phyloP scores from a whole-genome alignment of 2,888 invertebrate species.

The Thumatha senex region DNA sequence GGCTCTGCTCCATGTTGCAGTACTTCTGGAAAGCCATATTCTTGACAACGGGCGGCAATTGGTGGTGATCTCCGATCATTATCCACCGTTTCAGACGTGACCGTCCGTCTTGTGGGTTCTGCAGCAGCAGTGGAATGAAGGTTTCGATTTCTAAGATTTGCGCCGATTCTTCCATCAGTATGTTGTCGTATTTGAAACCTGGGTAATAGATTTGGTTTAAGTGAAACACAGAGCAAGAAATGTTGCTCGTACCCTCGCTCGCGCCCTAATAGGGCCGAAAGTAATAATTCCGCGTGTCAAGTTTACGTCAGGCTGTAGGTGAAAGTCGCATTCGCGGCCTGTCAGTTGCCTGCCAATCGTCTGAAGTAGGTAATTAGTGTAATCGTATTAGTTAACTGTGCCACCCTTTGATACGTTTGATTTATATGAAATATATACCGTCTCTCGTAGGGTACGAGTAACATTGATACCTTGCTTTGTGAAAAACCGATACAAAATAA shows the following conservation, averaged over 20 bases:
- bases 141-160: conserved; percentile 99
- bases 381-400: too few species aligned
- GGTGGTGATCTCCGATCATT: conserved; percentile 99
- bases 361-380: too few species aligned
- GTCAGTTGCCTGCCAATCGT: too few species aligned
- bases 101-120: conserved; percentile 98
- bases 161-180: conserved; percentile 99
- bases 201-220: conserved; percentile 11
- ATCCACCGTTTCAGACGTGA: conserved; percentile 99
- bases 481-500: not conserved
- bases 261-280: too few species aligned
- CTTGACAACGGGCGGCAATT: conserved; percentile 99
- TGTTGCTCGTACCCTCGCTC: too few species aligned
- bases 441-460: too few species aligned
- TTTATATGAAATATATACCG: too few species aligned
- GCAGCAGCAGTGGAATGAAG: conserved; percentile 98
- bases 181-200: conserved; percentile 99
- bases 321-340: too few species aligned
- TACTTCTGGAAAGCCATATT: conserved; percentile 99
- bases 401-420: too few species aligned
- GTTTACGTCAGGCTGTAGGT: too few species aligned
- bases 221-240: too few species aligned
- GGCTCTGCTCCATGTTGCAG: conserved; percentile 99
- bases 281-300: too few species aligned
- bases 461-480: not conserved